Conservation (phyloP, 2,888 invertebrate species). For the Chaetogeoica ovagalla region DNA sequence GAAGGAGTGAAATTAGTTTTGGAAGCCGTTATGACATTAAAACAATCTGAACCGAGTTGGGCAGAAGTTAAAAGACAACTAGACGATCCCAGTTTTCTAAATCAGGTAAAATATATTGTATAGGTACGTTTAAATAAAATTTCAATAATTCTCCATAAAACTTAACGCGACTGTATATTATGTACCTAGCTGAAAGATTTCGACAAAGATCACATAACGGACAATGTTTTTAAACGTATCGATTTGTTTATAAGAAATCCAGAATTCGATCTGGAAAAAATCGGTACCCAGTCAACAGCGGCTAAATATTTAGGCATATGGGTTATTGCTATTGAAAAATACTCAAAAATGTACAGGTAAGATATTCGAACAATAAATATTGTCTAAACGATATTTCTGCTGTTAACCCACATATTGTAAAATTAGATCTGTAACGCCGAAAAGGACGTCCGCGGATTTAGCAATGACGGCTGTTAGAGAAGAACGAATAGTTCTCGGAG, state of each 20-base stretch:
- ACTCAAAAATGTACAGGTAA: conserved; percentile 83
- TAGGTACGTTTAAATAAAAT: too few relatives aligned
- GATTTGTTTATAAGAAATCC: conserved; percentile 76
- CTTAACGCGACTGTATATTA: neutral
- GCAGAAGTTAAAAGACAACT: conserved; percentile 83
- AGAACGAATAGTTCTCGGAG: conserved; percentile 7
- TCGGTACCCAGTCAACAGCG: conserved; percentile 80
- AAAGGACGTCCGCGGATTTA: conserved; percentile 8
- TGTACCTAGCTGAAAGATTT: conserved; percentile 79
- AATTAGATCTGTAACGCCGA: conserved; percentile 17
- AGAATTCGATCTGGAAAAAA: conserved; percentile 85
- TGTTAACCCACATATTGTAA: neutral
- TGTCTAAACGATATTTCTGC: neutral
- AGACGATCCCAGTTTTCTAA: conserved; percentile 79
- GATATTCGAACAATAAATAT: conserved; percentile 61
- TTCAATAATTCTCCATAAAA: neutral
- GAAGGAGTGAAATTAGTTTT: conserved; percentile 72
- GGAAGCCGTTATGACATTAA: conserved; percentile 68
- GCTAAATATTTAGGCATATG: conserved; percentile 87
- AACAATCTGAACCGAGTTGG: conserved; percentile 81
- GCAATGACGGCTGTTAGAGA: conserved; percentile 23
- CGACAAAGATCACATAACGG: conserved; percentile 85
- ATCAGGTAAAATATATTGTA: conserved; percentile 60
- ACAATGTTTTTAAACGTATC: conserved; percentile 80
- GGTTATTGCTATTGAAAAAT: conserved; percentile 90